Base-by-base conservation (phyloP, 2,113 vertebrate species). In the Phyllostomus discolor region DNA sequence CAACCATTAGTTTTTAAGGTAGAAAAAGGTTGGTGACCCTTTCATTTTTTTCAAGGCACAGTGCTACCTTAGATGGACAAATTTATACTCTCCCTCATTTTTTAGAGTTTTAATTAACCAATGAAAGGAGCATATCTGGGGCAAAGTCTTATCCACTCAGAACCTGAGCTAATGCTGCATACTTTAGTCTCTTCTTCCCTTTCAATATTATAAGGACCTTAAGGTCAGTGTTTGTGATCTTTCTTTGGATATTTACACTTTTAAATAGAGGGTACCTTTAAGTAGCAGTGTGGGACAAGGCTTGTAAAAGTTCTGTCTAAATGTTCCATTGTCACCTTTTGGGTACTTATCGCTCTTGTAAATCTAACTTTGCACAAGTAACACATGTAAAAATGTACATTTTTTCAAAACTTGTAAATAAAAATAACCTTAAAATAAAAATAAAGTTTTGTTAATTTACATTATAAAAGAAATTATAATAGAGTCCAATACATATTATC, bases 301-400 rank as follows among this genome's bases (percentile, higher is more conserved):
- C 97, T 96, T 98, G 79, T 98, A 95, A 54, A 97, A 89, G 97
- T 98, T 97, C 98, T 98, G 97, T 98, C 97, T 97, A 92, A 92
- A 97, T 95, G 88, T 98, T 98, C 96, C 93, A 12, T 94, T 98
- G 98, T 98, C 98, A 96, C 97, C 96, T 98, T 97, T 97, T 98
- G 98, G 98, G 97, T 97, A 98, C 98, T 96, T 84, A 98, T 98
- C 98, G 97, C 98, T 98, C 97, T 98, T 97, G 97, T 96, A 98
- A 98, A 98, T 98, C 98, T 98, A 98, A 99, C 98, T 99, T 99
- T 99, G 99, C 99, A 99, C 98, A 99, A 99, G 99, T 99, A 99
- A 99, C 99, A 99, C 99, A 99, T 99, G 99, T 99, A 99, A 99
- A 99, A 99, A 98, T 99, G 99, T 99, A 99, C 99, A 99, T 99